Evolutionary conservation across 2,888 invertebrate genomes (phyloP).

Genomic region (Standfussiana lucernea): DNA sequence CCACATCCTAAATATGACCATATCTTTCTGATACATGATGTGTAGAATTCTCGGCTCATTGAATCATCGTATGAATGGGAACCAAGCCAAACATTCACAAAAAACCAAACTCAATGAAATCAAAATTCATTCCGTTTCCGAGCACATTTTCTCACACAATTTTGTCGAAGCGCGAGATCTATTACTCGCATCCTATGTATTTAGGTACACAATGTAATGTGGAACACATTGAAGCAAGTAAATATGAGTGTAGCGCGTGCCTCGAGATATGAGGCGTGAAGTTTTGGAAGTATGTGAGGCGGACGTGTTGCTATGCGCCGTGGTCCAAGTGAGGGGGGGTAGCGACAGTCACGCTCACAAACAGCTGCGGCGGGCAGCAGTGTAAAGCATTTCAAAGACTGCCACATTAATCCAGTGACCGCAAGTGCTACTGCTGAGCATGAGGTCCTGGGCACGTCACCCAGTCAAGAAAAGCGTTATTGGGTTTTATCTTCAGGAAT

Average conservation of each 20-base stretch:
- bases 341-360: constrained; percentile 2
- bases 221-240: constrained; percentile 18
- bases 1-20: no score
- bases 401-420: no score
- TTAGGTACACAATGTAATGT: background rate
- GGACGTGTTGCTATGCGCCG: constrained; percentile 19
- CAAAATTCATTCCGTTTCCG: constrained; percentile 6
- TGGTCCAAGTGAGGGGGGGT: background rate
- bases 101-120: background rate
- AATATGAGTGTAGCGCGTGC: constrained; percentile 14
- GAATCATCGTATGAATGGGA: background rate
- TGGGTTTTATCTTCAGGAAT: background rate
- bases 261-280: constrained; percentile 11
- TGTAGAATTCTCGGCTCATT: background rate
- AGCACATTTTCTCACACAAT: background rate
- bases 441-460: background rate
- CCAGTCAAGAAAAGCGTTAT: background rate
- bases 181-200: background rate
- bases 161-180: constrained; percentile 7
- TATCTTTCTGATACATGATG: background rate
- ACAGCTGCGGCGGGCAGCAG: background rate
- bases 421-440: no score
- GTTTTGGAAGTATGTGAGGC: constrained; percentile 10
- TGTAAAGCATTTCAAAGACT: background rate
- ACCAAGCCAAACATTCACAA: constrained; percentile 9